Evolutionary conservation across 2,888 invertebrate species (phyloP).

Genomic region (Tachina fera): DNA sequence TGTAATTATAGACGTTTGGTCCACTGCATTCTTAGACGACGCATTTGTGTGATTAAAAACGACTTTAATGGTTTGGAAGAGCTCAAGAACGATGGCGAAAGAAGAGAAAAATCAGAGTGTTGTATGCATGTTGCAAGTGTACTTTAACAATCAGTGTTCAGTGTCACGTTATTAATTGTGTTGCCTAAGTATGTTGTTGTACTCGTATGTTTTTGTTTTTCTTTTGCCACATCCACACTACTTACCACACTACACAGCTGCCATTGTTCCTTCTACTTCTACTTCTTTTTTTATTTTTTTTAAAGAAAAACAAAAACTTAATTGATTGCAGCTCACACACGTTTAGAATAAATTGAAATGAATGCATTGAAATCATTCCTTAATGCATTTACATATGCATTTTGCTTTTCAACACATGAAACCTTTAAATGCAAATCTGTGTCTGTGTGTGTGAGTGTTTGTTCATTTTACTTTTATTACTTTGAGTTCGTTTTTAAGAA

Average conservation of each 20-base stretch:
- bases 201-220: conserved; percentile 35
- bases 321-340: conserved; percentile 46
- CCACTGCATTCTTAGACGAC: conserved; percentile 66
- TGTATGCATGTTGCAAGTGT: conserved; percentile 69
- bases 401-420: conserved; percentile 23
- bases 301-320: conserved; percentile 20
- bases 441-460: background rate
- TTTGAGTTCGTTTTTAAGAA: conserved; percentile 44
- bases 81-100: conserved; percentile 7
- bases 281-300: too few relatives aligned
- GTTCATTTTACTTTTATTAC: conserved; percentile 35
- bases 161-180: conserved; percentile 57
- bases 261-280: conserved; percentile 5
- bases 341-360: conserved; percentile 17
- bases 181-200: conserved; percentile 71
- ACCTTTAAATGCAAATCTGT: background rate
- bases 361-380: conserved; percentile 44
- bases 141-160: conserved; percentile 68
- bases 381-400: conserved; percentile 51
- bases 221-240: conserved; percentile 64
- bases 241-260: conserved; percentile 13
- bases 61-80: conserved; percentile 51
- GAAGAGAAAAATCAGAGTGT: conserved; percentile 29
- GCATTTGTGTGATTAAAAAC: conserved; percentile 46
- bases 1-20: conserved; percentile 70